Evolutionary conservation across 1,140 invertebrate genomes (phyloP).

Genomic region (Antheraea pernyi): DNA sequence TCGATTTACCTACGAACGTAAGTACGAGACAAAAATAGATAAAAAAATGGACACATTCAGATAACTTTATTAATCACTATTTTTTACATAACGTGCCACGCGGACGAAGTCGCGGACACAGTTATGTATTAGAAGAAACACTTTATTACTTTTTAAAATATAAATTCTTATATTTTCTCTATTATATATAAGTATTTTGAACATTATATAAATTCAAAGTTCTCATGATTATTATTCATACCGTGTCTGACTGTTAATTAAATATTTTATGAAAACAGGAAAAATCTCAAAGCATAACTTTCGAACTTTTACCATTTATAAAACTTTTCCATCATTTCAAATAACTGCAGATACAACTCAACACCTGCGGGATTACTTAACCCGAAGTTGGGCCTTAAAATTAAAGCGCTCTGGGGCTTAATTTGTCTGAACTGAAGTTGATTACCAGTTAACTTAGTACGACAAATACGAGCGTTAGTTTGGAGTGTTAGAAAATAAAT

Average conservation of each 20-base stretch:
- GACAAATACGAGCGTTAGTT: constrained; percentile 29
- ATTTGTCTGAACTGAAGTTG: constrained; percentile 35
- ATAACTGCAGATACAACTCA: constrained; percentile 34
- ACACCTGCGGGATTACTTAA: constrained; percentile 40
- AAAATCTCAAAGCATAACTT: constrained; percentile 17
- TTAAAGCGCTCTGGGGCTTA: constrained; percentile 34
- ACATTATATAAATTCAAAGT: not conserved
- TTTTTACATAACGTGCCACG: no score
- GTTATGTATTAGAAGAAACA: no score
- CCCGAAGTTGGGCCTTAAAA: constrained; percentile 34
- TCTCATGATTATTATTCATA: not conserved
- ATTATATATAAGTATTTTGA: not conserved
- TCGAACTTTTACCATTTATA: constrained; percentile 27
- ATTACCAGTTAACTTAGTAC: constrained; percentile 35
- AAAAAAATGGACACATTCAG: no score
- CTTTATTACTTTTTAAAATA: not conserved
- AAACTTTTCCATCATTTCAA: constrained; percentile 32
- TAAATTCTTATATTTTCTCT: no score
- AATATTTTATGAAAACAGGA: not conserved
- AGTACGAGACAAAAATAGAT: no score
- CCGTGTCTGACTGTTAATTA: not conserved
- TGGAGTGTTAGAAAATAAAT: constrained; percentile 22
- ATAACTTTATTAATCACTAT: no score
- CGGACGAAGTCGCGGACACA: no score
- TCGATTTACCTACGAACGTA: no score